Conservation (phyloP, 2,888 invertebrate species). For the Morpho achilles region DNA sequence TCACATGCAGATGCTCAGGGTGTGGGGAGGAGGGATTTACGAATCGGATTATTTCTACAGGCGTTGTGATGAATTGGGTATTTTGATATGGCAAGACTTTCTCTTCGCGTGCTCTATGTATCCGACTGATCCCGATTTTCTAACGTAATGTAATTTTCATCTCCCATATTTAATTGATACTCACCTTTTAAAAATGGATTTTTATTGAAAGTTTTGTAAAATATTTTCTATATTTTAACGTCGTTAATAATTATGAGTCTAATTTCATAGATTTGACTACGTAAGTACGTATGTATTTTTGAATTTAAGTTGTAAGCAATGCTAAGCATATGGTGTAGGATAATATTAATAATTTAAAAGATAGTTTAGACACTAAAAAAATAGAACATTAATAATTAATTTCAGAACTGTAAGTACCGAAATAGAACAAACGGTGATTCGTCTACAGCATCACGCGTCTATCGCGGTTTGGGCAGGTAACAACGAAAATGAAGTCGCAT, state of each 20-base stretch:
- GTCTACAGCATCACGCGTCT: constrained; percentile 92
- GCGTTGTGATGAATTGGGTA: constrained; percentile 91
- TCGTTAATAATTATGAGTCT: too few species aligned
- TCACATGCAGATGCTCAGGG: constrained; percentile 95
- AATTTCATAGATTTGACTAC: too few species aligned
- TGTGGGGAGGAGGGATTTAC: constrained; percentile 99
- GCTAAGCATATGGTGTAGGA: too few species aligned
- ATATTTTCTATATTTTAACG: too few species aligned
- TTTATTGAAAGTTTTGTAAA: neutral
- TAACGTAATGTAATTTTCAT: constrained; percentile 65
- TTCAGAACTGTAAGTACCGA: constrained; percentile 85
- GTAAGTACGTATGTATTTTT: too few species aligned
- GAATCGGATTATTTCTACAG: constrained; percentile 94
- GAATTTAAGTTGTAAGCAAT: too few species aligned
- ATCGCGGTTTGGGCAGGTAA: constrained; percentile 96
- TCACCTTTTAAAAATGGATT: neutral
- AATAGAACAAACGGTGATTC: constrained; percentile 87
- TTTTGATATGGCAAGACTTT: constrained; percentile 98
- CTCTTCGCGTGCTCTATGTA: constrained; percentile 99
- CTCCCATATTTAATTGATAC: too few species aligned
- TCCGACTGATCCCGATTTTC: constrained; percentile 85
- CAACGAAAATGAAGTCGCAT: constrained; percentile 97
- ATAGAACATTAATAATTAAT: constrained; percentile 22
- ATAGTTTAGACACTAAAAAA: too few species aligned
- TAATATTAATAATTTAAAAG: too few species aligned